Percentiles rank a stretch among this genome's conserved stretches.
Evolutionary conservation across 2,113 vertebrate genomes (phyloP).

Genomic region (Psilopsiagon aymara): DNA sequence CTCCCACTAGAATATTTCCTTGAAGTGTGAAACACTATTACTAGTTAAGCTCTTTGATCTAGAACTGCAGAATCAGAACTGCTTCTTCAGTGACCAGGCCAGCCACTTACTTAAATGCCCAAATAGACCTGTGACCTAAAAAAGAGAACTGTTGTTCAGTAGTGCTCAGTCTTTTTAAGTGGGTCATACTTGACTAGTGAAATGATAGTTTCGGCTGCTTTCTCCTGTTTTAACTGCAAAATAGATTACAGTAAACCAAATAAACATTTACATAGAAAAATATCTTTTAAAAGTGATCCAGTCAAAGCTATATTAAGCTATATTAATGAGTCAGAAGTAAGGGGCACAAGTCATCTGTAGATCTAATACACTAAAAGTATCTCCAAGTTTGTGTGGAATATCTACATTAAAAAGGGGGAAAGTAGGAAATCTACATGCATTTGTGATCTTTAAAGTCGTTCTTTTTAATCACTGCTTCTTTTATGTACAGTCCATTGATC

Average conservation of each 20-base stretch:
- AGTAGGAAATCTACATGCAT: neutral
- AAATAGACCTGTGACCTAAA: neutral
- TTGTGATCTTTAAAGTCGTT: neutral
- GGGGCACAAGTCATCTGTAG: neutral
- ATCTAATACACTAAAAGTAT: neutral
- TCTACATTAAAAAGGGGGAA: rapidly evolving
- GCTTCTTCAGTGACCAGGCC: neutral
- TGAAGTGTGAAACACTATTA: neutral
- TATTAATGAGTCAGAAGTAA: neutral
- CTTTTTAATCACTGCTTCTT: neutral
- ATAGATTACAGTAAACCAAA: neutral
- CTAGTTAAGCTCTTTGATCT: neutral
- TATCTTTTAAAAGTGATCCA: neutral
- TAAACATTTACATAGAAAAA: neutral
- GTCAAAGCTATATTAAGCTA: neutral
- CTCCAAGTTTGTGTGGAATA: neutral
- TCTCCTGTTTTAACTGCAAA: neutral
- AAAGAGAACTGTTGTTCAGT: neutral
- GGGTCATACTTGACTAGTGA: neutral
- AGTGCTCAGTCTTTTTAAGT: neutral
- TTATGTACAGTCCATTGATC: neutral
- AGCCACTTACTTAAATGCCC: neutral
- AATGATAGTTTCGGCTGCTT: neutral
- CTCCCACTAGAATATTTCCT: neutral
- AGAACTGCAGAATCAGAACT: neutral